Evolutionary conservation across 2,888 invertebrate genomes (phyloP), one percentile per base, ranked within the genome.

Genomic region (Axea sp.): DNA sequence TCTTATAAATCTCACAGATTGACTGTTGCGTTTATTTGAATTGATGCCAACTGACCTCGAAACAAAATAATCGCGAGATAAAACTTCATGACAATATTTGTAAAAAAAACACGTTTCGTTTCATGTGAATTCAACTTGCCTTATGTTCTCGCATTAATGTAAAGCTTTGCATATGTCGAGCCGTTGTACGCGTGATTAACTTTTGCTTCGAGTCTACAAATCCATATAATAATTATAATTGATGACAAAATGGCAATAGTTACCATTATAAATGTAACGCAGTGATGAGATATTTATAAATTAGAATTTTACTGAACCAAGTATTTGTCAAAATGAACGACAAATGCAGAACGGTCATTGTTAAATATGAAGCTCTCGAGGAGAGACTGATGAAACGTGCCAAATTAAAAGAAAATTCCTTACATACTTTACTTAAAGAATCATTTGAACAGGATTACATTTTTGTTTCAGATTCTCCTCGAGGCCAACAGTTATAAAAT

Each of bases 301-400:
- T 22, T 45, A 39, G 26, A 60, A 19, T 3, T 8, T 33, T 39
- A 49, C 17, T 37, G 59, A 26, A 69, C 64, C 78, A 79, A 75
- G 8, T 62, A 65, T 71, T 79, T 77, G 77, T 80, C 80, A 75
- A 57, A 9, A 24, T 31, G 30, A 53, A 22, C 26, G 30, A 60
- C 49, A 64, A 26, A 62, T 39, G 17, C 12, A 31, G 41, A 60
- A 67, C 55, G 62, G 11, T 60, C 26, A 75, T 82, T 84, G 84
- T 84, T 84, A 77, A 84, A 80, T 80, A 81, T 82, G 62, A 76
- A 60, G 67, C 76, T 51, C 67, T 79, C 76, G 80, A 45, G 76
- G 59, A 75, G 77, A 57, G 5, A 8, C 62, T 49, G 31, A 57
- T 14, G 6, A 31, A 19, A 8, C 6, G 17, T 14, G 12, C 14